Base-by-base conservation (phyloP, 92 coral and sea anemone genomes). In the Nematostella vectensis region DNA sequence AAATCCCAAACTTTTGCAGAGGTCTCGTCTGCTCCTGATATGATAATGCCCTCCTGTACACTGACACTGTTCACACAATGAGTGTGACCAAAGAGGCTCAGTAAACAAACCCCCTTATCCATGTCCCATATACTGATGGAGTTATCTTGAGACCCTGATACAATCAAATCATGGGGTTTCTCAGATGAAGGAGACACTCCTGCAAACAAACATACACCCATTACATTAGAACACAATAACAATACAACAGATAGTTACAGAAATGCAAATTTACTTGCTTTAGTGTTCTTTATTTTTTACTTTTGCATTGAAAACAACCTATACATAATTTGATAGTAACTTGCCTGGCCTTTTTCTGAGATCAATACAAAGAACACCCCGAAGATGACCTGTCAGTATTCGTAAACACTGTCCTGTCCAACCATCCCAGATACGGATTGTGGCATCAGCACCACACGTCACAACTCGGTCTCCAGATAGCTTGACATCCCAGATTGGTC, bases 101-200 rank as follows among this genome's bases (percentile, higher is more conserved):
- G 49, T 25, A 55, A 44, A 53, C 73, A 77, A 16, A 48, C 39
- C 49, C 78, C 83, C 18, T 55, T 57, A 21, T 66, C 63, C 64
- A 89, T 57, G 59, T 74, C 54, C 97, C 97, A 89, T 0, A 89
- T 51, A 55, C 75, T 60, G n/a, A 89, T 77, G 27, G 85, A 53
- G 25, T 59, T 58, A 62, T 89, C 96, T 16, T 58, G 72, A 3
- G 95, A 80, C 16, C 89, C 94, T 24, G 94, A 85, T 23, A 81
- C 63, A 18, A 89, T 48, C 1, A 89, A 56, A 42, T 88, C 94
- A 71, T 85, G 84, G 2, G 67, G 70, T 2, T 51, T 49, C 37
- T 85, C 83, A 31, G 50, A 31, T 25, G 62, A 53, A 4, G 55
- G 58, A 33, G 61, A 62, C 0, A 23, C 25, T 17, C 88, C 88